A percentile compares a stretch with the other conserved stretches of the same genome.
phyloP scores from a whole-genome alignment of 2,797 vertebrate genomes.

The Sebastes vulpes region DNA sequence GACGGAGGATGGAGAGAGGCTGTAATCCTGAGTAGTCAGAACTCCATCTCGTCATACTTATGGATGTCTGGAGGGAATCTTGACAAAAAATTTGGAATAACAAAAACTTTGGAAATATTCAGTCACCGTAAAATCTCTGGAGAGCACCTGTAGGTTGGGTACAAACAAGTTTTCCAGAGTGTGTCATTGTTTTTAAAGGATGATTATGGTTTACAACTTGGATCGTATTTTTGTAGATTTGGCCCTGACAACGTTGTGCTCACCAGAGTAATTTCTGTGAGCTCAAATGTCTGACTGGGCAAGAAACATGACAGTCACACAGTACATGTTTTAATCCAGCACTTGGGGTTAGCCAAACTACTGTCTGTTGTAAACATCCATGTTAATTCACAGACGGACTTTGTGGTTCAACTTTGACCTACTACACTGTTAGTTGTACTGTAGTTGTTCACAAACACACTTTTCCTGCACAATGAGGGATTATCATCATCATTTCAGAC shows the following conservation, averaged over 20 bases:
- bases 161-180: not conserved
- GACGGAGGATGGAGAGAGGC: conserved; percentile 17
- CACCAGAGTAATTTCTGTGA: not conserved
- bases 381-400: not conserved
- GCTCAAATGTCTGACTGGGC: not conserved
- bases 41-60: not conserved
- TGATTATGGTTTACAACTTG: not conserved
- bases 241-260: not conserved
- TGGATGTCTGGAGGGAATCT: conserved; percentile 21
- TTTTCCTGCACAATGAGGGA: not conserved
- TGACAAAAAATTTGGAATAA: conserved; percentile 4
- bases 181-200: conserved; percentile 7
- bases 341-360: not conserved
- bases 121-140: not conserved
- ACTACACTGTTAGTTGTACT: not conserved
- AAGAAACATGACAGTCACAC: not conserved
- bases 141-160: not conserved
- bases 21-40: not conserved
- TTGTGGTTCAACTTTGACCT: not conserved
- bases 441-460: not conserved
- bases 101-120: conserved; percentile 10
- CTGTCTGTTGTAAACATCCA: not conserved
- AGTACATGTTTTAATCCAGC: not conserved
- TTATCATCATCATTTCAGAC: not conserved
- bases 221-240: not conserved